Base-by-base conservation (phyloP, 2,797 vertebrate genomes). In the Enteromius thamalakanensis region DNA sequence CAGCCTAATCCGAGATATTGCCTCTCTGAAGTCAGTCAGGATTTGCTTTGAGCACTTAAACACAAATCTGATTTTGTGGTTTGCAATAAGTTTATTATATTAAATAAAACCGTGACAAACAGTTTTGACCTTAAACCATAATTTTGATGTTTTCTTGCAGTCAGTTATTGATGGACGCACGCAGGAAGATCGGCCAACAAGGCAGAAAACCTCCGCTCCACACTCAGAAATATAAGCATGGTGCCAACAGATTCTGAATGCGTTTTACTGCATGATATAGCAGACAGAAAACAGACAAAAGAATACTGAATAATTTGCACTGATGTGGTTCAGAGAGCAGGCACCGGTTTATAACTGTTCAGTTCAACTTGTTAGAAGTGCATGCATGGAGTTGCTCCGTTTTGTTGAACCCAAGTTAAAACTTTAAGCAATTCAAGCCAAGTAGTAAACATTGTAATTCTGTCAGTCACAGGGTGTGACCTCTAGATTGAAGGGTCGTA, bases 11-110 rank as follows among this genome's bases (percentile, higher is more conserved):
- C 67, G 89, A 53, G 97, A 98, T 86, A 95, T 98, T 53, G 95
- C 96, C 78, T 94, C 93, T 79, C 90, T 98, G 8, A 98, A 97
- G 97, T 98, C 80, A 93, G 95, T 90, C n/a, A 19, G 21, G 21
- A 45, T 17, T 78, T 8, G 3, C 23, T n/a, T 40, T 40, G 6
- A 37, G 14, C 21, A 75, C 51, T 17, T 55, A 12, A 75, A 55
- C 2, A 5, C 26, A 5, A 12, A 19, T 77, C 15, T 64, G 34
- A 40, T n/a, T n/a, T 2, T 53, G 29, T 9, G 21, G 14, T 58
- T 76, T 40, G 7, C 51, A 3, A 14, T 0, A 62, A 6, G 60
- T 26, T 62, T 29, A 29, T 64, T 29, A 12, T 53, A 53, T 7
- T 15, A 32, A 64, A 15, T 64, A 29, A 29, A 29, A 64, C 12